Conservation (phyloP, 2,797 vertebrate genomes). For the Dermochelys coriacea region DNA sequence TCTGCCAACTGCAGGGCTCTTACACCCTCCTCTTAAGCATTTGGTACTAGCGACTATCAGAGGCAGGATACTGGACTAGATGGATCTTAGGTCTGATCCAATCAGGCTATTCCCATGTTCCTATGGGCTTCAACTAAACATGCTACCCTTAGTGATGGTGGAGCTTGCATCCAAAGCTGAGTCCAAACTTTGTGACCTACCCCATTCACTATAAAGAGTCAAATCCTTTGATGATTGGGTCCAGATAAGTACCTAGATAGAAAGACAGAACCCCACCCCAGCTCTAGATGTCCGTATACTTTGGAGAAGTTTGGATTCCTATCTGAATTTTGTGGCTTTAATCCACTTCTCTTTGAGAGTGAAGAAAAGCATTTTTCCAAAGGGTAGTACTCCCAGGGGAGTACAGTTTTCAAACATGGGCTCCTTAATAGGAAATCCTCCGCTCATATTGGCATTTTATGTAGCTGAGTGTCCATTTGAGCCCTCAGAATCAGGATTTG, state of each 20-base stretch:
- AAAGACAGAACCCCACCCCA: neutral
- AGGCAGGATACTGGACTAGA: no score
- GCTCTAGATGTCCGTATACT: neutral
- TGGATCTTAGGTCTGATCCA: no score
- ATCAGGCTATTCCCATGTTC: fast-evolving
- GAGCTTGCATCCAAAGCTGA: neutral
- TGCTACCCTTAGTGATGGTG: neutral
- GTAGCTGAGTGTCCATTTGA: neutral
- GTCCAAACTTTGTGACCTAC: no score
- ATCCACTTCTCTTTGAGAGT: neutral
- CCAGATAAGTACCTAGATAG: neutral
- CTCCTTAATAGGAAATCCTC: neutral
- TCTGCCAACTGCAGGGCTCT: no score
- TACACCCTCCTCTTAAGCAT: no score
- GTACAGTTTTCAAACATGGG: fast-evolving
- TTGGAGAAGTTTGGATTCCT: neutral
- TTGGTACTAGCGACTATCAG: no score
- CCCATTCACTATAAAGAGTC: fast-evolving
- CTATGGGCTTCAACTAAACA: neutral
- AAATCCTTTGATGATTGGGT: fast-evolving
- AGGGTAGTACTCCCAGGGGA: neutral
- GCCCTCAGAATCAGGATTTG: neutral
- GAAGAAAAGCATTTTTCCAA: neutral
- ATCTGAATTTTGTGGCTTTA: neutral
- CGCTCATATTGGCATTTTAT: neutral